Evolutionary conservation across 1,140 invertebrate species (phyloP).

Genomic region (Pseudomyrmex sp.): DNA sequence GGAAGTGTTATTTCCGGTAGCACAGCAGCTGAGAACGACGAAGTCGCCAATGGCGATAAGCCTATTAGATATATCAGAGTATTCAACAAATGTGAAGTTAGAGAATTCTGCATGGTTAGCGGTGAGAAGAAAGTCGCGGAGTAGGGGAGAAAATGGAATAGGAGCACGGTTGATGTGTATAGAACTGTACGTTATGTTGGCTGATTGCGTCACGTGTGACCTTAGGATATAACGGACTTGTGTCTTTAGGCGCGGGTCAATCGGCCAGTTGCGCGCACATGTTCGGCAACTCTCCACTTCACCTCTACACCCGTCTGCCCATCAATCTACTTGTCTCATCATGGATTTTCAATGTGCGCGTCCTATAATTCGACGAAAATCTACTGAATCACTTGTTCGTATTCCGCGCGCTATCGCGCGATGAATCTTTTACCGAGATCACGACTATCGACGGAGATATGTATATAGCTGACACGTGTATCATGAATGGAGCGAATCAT

Average conservation of each 20-base stretch:
- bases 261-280: constrained; percentile 71
- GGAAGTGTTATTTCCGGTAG: constrained; percentile 64
- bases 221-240: constrained; percentile 80
- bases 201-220: constrained; percentile 77
- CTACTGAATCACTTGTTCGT: constrained; percentile 67
- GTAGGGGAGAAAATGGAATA: constrained; percentile 61
- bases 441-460: constrained; percentile 33
- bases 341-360: constrained; percentile 62
- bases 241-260: constrained; percentile 78
- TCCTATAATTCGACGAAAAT: constrained; percentile 72
- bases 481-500: background rate
- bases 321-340: constrained; percentile 47
- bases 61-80: constrained; percentile 51
- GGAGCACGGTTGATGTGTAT: constrained; percentile 58
- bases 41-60: constrained; percentile 54
- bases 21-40: constrained; percentile 47
- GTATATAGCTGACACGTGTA: background rate
- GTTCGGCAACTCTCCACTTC: constrained; percentile 57
- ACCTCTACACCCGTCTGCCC: constrained; percentile 21
- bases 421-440: background rate
- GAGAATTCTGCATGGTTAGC: constrained; percentile 9
- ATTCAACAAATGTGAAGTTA: constrained; percentile 65
- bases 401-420: constrained; percentile 1
- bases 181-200: constrained; percentile 59
- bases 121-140: background rate